Evolutionary conservation across 2,888 invertebrate genomes (phyloP), one percentile per base, ranked within the genome.

Genomic region (Antheraea assamensis): DNA sequence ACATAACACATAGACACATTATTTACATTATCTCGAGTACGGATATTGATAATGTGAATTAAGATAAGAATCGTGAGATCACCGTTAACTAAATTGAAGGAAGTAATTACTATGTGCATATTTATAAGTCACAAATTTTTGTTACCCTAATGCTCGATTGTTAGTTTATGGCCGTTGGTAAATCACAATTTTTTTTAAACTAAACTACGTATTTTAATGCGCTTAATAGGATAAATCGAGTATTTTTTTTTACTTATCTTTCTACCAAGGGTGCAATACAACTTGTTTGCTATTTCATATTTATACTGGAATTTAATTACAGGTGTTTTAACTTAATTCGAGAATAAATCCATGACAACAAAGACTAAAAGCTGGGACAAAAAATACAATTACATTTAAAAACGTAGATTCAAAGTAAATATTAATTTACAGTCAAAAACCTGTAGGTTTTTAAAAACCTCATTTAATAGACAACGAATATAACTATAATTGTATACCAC

Each of bases 1-100:
- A 90, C 91, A 92, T 91, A 90, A 88, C 83, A 83, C 85, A 85
- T 85, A 83, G 77, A 81, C 81, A 83, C 84, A 85, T 83, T 87
- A 85, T 88, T 83, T 84, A 74, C 73, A 72, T 73, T 75, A 71
- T 75, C 70, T 73, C 70, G 78, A 78, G 81, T 81, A 77, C 83
- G 85, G 83, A 87, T 87, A 88, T 87, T 85, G 85, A 87, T 88
- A 85, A 84, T 76, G 78, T 79, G 78, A 78, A 75, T 79, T 74
- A 77, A 82, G 88, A 89, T 90, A 89, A 87, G 78, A 76, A 70
- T 78, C 79, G 81, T 88, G 85, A 89, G 88, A 88, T 88, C 89
- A 86, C 80, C 78, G 73, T 75, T 81, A 78, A 80, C 81, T 76
- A 83, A 85, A 84, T 82, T 84, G 80, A 77, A 88, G 90, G 90